A percentile compares a stretch with the other conserved stretches of the same genome.
Conservation (phyloP, 1,140 invertebrate species). For the Oreohelix idahoensis region DNA sequence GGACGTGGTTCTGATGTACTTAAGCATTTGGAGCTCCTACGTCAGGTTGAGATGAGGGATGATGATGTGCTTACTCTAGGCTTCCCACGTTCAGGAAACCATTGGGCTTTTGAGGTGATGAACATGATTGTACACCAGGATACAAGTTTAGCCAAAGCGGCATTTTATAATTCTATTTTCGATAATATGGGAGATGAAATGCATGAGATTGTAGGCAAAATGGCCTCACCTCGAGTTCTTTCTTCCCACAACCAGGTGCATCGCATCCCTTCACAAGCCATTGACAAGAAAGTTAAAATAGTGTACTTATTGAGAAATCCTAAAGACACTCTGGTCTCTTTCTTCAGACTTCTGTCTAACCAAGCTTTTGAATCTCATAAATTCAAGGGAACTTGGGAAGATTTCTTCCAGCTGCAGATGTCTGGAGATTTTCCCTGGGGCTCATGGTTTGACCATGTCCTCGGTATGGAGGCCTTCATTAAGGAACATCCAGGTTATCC, state of each 20-base stretch:
- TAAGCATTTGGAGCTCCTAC: not conserved
- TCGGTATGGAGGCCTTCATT: not conserved
- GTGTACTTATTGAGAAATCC: not conserved
- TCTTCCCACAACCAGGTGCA: not conserved
- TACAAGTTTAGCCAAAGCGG: too few species aligned
- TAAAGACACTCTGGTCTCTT: not conserved
- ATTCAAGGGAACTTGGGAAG: not conserved
- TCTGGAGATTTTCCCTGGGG: not conserved
- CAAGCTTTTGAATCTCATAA: too few species aligned
- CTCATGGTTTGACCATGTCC: conserved; percentile 3
- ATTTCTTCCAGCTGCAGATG: not conserved
- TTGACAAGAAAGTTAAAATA: not conserved
- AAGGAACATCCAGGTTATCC: not conserved
- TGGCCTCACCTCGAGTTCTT: not conserved
- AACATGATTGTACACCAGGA: not conserved
- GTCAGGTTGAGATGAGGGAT: not conserved
- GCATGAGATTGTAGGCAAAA: not conserved
- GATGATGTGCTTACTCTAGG: not conserved
- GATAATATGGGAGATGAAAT: too few species aligned
- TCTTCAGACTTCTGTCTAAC: not conserved
- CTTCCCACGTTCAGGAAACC: conserved; percentile 9
- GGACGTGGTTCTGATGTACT: not conserved
- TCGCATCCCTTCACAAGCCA: not conserved
- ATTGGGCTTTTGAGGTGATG: not conserved
- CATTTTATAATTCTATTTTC: too few species aligned